phyloP scores from a whole-genome alignment of 2,797 vertebrate species.

The Anas georgica region DNA sequence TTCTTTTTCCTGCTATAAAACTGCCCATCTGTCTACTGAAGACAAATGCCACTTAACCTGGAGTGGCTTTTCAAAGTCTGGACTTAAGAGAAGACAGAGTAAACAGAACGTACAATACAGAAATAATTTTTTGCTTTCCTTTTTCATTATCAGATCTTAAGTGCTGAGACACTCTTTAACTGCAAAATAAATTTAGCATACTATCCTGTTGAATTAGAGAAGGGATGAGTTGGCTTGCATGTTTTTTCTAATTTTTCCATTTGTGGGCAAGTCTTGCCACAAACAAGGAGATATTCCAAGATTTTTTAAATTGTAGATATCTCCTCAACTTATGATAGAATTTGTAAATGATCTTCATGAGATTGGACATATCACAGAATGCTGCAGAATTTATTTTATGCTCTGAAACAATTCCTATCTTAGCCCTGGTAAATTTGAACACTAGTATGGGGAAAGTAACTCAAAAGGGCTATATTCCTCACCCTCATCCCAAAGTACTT shows the following conservation, averaged over 20 bases:
- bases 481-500: neutral
- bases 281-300: neutral
- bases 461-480: neutral
- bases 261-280: neutral
- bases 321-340: neutral
- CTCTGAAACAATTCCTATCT: neutral
- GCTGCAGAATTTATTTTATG: neutral
- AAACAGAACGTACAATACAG: neutral
- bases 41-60: neutral
- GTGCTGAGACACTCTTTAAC: neutral
- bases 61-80: slow-evolving; percentile 56
- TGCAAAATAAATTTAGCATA: neutral
- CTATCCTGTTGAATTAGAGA: neutral
- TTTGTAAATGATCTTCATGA: neutral
- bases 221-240: neutral
- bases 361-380: neutral
- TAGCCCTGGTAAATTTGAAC: neutral
- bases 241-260: neutral
- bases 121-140: slow-evolving; percentile 9
- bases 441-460: neutral
- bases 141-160: neutral
- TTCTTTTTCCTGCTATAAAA: neutral
- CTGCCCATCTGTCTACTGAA: neutral
- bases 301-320: neutral
- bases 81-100: slow-evolving; percentile 3